phyloP scores from a whole-genome alignment of 1,140 invertebrate genomes.

The Bombus difficillimus region DNA sequence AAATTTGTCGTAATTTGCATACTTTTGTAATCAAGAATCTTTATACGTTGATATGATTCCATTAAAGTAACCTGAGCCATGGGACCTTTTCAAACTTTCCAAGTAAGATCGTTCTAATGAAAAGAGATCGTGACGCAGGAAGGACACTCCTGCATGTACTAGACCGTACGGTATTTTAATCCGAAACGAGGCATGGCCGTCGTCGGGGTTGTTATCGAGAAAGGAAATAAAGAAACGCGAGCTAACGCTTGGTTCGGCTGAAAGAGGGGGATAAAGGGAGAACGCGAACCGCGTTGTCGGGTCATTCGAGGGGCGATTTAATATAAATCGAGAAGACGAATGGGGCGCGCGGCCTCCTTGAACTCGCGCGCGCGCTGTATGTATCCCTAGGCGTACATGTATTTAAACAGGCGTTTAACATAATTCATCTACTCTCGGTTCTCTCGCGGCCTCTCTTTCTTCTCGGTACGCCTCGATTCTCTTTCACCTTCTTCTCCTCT shows the following conservation, averaged over 20 bases:
- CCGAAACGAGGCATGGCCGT: slow-evolving; percentile 5
- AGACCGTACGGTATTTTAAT: slow-evolving; percentile 11
- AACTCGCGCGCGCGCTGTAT: slow-evolving; percentile 64
- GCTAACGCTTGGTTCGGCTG: slow-evolving; percentile 27
- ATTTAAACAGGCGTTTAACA: slow-evolving; percentile 82
- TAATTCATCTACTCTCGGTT: slow-evolving; percentile 77
- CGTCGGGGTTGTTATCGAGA: background rate
- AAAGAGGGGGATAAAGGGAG: background rate
- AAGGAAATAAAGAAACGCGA: slow-evolving; percentile 35
- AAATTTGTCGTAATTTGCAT: background rate
- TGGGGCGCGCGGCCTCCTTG: slow-evolving; percentile 75
- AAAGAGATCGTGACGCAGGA: background rate
- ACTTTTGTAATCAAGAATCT: background rate
- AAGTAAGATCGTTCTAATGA: background rate
- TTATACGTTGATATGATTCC: no score
- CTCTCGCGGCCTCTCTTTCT: slow-evolving; percentile 38
- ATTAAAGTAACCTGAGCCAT: no score
- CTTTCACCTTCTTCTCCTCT: slow-evolving; percentile 11
- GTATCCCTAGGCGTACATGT: slow-evolving; percentile 79
- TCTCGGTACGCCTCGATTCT: slow-evolving; percentile 19
- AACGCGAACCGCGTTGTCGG: slow-evolving; percentile 60
- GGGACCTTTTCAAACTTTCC: no score
- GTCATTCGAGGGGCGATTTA: slow-evolving; percentile 74
- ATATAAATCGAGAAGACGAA: slow-evolving; percentile 81
- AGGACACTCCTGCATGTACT: background rate